Conservation (phyloP, 2,113 vertebrate genomes). For the Craseonycteris thonglongyai region DNA sequence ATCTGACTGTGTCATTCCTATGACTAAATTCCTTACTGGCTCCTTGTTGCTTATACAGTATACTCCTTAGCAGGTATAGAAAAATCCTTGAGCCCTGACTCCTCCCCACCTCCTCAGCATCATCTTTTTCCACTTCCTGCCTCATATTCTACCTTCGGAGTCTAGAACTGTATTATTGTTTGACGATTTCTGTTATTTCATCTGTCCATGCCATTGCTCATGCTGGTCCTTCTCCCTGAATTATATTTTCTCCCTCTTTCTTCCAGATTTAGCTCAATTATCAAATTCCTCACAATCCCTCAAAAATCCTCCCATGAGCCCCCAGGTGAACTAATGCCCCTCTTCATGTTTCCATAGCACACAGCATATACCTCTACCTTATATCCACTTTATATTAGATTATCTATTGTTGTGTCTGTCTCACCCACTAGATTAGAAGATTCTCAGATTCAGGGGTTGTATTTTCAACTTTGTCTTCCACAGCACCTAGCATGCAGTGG, state of each 20-base stretch:
- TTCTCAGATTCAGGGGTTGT: neutral
- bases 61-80: neutral
- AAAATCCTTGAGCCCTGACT: neutral
- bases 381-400: neutral
- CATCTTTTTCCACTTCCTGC: neutral
- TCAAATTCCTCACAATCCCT: neutral
- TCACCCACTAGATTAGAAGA: neutral
- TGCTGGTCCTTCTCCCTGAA: neutral
- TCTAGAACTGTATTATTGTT: rapidly evolving
- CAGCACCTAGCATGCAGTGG: neutral
- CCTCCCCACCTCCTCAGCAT: neutral
- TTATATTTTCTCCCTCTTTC: neutral
- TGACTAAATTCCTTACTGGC: neutral
- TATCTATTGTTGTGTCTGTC: neutral
- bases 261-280: neutral
- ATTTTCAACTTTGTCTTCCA: neutral
- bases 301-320: neutral
- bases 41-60: neutral
- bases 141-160: neutral
- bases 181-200: neutral
- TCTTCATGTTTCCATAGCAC: neutral
- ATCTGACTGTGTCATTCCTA: neutral
- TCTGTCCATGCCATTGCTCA: neutral
- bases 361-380: neutral
- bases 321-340: too few relatives aligned